These are phyloP conservation scores for Hyperoplus lanceolatus DNA, from an alignment of 2,797 vertebrate genomes.

Conservation along the genomic window DNA sequence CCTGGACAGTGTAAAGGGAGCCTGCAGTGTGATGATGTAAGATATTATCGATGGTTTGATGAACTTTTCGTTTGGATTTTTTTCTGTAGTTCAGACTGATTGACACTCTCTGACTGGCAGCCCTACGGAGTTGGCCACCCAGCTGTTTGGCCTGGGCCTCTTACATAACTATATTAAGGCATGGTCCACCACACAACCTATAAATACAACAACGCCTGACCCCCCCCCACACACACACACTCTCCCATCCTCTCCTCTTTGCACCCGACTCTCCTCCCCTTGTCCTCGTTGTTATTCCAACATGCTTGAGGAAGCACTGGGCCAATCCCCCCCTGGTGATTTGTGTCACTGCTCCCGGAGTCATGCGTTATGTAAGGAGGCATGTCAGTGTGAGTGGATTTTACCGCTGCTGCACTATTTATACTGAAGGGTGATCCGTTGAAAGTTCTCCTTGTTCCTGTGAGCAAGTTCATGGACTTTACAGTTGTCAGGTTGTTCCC, in stretches of 20 bases:
- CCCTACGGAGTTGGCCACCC: conserved; percentile 42
- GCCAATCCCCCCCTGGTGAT: conserved; percentile 39
- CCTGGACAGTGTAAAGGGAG: neutral
- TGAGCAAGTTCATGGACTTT: conserved; percentile 22
- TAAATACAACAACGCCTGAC: conserved; percentile 72
- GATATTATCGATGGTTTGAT: conserved; percentile 2
- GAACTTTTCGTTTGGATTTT: conserved; percentile 15
- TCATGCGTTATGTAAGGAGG: conserved; percentile 54
- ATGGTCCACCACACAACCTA: conserved; percentile 73
- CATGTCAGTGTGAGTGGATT: conserved; percentile 59
- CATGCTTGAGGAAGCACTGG: conserved; percentile 47
- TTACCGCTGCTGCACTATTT: conserved; percentile 61
- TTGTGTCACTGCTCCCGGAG: conserved; percentile 39
- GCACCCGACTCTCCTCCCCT: conserved; percentile 40
- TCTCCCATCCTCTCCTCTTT: conserved; percentile 38
- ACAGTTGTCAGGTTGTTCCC: neutral
- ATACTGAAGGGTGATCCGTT: conserved; percentile 54
- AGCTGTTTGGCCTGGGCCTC: conserved; percentile 72
- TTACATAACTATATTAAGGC: conserved; percentile 86
- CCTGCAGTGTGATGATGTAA: neutral
- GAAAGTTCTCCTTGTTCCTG: conserved; percentile 32
- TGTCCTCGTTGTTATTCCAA: conserved; percentile 58
- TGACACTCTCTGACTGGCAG: conserved; percentile 46
- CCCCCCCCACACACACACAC: conserved; percentile 5
- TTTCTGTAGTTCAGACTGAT: conserved; percentile 52